phyloP scores from a whole-genome alignment of 2,797 vertebrate species.

The Dromococcyx pavoninus region DNA sequence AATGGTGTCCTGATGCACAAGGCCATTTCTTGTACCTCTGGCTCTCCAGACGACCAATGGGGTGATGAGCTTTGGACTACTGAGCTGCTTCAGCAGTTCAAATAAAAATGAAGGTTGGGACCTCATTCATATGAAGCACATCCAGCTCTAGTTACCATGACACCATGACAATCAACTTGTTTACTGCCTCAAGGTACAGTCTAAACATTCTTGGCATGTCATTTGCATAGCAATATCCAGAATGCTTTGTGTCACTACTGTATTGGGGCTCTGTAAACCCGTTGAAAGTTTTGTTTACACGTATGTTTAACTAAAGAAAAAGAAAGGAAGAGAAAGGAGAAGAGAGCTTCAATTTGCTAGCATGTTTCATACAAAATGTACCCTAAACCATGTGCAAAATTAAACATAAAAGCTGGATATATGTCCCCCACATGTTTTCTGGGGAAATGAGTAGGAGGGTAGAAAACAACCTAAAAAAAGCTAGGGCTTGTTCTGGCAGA shows the following conservation, averaged over 20 bases:
- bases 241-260: conserved; percentile 72
- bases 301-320: conserved; percentile 62
- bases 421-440: neutral
- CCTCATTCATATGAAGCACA: conserved; percentile 46
- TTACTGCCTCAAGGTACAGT: conserved; percentile 76
- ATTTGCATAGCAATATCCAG: conserved; percentile 81
- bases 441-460: neutral
- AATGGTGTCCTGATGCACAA: neutral
- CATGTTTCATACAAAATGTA: conserved; percentile 46
- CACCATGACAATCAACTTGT: conserved; percentile 78
- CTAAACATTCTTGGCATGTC: conserved; percentile 71
- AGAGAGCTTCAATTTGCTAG: conserved; percentile 56
- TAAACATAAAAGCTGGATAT: neutral
- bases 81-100: conserved; percentile 50
- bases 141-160: conserved; percentile 74
- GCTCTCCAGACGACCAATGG: neutral
- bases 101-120: conserved; percentile 70
- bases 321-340: conserved; percentile 34
- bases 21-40: neutral
- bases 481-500: neutral
- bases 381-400: conserved; percentile 31
- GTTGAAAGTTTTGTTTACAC: conserved; percentile 70
- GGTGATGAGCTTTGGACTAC: conserved; percentile 44
- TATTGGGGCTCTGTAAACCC: conserved; percentile 33
- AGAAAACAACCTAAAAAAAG: neutral